phyloP scores from a whole-genome alignment of 2,888 invertebrate species.

The Phengaris alcon region DNA sequence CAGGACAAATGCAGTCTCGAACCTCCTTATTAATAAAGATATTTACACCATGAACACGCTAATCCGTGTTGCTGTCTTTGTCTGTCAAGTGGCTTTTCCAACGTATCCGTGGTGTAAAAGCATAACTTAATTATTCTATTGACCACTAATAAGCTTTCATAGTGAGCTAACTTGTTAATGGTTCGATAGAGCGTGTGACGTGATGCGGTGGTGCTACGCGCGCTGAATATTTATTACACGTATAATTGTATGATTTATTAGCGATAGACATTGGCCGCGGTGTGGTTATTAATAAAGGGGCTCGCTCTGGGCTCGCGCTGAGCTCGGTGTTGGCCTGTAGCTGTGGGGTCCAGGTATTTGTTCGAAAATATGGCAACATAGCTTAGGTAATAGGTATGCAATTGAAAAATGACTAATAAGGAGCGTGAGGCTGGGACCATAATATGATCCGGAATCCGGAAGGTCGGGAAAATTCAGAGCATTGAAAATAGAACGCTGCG shows the following conservation, averaged over 20 bases:
- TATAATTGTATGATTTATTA: conserved; percentile 42
- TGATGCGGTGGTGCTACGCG: conserved; percentile 27
- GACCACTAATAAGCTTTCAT: neutral
- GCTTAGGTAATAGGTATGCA: neutral
- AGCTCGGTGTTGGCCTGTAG: neutral
- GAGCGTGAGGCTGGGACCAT: no score
- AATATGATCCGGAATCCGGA: no score
- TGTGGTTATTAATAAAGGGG: conserved; percentile 28
- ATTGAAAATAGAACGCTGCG: no score
- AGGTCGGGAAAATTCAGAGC: no score
- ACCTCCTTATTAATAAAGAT: no score
- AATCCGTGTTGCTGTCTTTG: neutral
- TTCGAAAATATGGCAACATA: no score
- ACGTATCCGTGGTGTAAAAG: neutral
- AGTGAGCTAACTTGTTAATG: neutral
- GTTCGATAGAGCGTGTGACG: conserved; percentile 6
- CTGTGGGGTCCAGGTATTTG: neutral
- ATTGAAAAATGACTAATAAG: neutral
- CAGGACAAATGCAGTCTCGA: neutral
- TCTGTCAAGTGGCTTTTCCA: no score
- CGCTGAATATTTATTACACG: conserved; percentile 44
- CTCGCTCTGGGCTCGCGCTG: neutral
- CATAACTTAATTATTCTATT: neutral
- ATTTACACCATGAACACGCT: no score
- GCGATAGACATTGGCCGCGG: neutral